These are phyloP conservation scores for Dimorphilus gyrociliatus DNA, from an alignment of 2,888 invertebrate genomes.

Conservation along the genomic window DNA sequence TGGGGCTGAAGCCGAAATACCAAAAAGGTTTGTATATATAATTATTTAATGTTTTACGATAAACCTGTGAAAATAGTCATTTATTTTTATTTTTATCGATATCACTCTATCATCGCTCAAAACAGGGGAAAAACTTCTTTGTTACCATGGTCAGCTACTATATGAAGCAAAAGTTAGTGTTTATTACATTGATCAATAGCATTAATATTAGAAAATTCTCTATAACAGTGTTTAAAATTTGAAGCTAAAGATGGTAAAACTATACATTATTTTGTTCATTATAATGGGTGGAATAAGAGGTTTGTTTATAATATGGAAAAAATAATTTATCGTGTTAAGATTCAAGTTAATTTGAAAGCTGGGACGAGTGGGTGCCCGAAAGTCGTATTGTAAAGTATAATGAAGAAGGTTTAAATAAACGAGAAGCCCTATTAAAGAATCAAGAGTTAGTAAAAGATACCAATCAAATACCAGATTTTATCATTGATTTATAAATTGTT, in stretches of 20 bases:
- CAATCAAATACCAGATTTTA: no score
- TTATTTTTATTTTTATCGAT: constrained; percentile 1
- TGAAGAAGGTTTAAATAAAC: constrained; percentile 68
- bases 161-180: constrained; percentile 66
- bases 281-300: constrained; percentile 97
- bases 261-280: constrained; percentile 79
- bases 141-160: constrained; percentile 85
- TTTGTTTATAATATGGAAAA: constrained; percentile 37
- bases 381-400: constrained; percentile 73
- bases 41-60: no score
- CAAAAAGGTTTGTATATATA: no score
- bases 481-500: no score
- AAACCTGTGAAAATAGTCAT: constrained; percentile 3
- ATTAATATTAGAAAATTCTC: constrained; percentile 1
- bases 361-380: constrained; percentile 62
- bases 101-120: constrained; percentile 7
- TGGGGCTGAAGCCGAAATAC: no score
- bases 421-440: constrained; percentile 66
- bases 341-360: constrained; percentile 23
- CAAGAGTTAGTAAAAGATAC: constrained; percentile 40
- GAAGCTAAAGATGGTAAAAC: constrained; percentile 62
- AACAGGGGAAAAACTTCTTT: constrained; percentile 53
- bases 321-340: background rate
- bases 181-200: no score
- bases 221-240: constrained; percentile 55